Base-by-base conservation (phyloP, 2,113 vertebrate species). In the Phasianus colchicus region DNA sequence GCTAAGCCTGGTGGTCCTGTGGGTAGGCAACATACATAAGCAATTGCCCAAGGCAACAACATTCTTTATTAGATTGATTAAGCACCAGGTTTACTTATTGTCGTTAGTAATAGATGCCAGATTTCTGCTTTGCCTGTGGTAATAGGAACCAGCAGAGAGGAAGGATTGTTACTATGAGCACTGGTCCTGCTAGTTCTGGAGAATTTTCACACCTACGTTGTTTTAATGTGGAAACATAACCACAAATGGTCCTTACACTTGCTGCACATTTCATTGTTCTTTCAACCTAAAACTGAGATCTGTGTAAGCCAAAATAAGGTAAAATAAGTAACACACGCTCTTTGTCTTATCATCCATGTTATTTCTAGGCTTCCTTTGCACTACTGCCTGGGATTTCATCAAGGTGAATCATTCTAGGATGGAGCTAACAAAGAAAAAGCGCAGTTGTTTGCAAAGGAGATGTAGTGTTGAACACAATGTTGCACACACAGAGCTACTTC, bases 1-100 rank as follows among this genome's bases (percentile, higher is more conserved):
- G 92, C 78, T 95, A 73, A 82, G 92, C 94, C 84, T 96, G 96
- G 96, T 95, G 93, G 93, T 97, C 96, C 90, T 95, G 90, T 93
- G 96, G 92, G 90, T 67, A 95, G 90, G 93, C 88, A 94, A 90
- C 96, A 95, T 83, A 88, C 83, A 97, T 87, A 95, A 94, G 90
- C 96, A 95, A 95, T 94, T 94, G 71, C 52, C 80, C 92, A 83
- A 88, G 83, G 95, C 74, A 75, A 78, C 90, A 85, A 92, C 91
- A 92, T 66, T 93, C 77, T 91, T 93, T 82, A 94, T 92, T 94
- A 96, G 86, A 82, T 91, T 87, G 94, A 80, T 90, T 92, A 89
- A 85, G 77, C 66, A 95, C 83, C 89, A 92, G 89, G 60, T 93
- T 96, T 94, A 91, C 89, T 93, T 96, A 83, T 94, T 95, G 87